Evolutionary conservation across 2,888 invertebrate species (phyloP).

Genomic region (Chloromyia formosa): DNA sequence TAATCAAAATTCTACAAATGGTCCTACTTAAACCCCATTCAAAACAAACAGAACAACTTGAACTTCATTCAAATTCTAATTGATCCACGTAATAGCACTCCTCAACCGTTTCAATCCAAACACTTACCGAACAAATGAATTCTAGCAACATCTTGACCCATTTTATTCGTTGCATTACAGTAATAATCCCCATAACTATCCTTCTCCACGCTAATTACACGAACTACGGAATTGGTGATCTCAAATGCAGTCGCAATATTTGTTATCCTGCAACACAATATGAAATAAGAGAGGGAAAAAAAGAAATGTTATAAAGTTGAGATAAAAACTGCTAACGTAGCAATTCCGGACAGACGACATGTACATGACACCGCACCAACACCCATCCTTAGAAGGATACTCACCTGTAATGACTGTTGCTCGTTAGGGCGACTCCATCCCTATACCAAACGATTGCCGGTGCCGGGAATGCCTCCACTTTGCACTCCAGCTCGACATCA

Average conservation of each 20-base stretch:
- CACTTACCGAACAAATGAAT: constrained; percentile 58
- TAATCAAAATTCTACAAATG: too few relatives aligned
- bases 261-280: constrained; percentile 57
- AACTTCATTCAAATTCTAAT: too few relatives aligned
- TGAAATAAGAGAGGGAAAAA: background rate
- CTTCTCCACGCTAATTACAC: constrained; percentile 57
- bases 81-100: too few relatives aligned
- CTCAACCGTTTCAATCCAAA: too few relatives aligned
- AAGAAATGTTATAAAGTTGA: background rate
- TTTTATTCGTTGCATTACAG: constrained; percentile 62
- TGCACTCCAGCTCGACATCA: constrained; percentile 60
- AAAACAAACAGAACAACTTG: too few relatives aligned
- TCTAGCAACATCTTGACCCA: constrained; percentile 61
- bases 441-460: constrained; percentile 60
- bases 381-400: background rate
- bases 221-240: constrained; percentile 61
- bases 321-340: too few relatives aligned
- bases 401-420: constrained; percentile 49
- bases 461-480: constrained; percentile 61
- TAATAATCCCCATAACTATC: constrained; percentile 61
- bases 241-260: constrained; percentile 61
- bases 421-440: constrained; percentile 40
- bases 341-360: background rate
- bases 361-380: background rate
- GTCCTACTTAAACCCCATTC: too few relatives aligned